Percentiles rank a stretch among this genome's conserved stretches.
Conservation (phyloP, 2,888 invertebrate species). For the Coenonympha arcania region DNA sequence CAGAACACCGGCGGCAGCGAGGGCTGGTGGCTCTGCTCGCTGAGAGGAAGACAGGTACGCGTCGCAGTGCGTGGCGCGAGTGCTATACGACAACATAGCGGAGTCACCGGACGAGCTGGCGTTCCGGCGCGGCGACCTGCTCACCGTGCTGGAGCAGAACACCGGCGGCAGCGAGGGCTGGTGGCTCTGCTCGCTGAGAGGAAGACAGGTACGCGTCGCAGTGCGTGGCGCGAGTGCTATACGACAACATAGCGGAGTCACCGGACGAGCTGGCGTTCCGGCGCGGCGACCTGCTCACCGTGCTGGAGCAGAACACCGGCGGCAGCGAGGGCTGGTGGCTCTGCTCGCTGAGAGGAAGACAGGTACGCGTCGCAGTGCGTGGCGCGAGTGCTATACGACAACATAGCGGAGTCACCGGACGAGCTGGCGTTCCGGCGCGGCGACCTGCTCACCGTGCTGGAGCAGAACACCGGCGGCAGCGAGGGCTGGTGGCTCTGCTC, state of each 20-base stretch:
- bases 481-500: no score
- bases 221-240: no score
- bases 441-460: neutral
- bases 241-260: neutral
- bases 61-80: conserved; percentile 63
- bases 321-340: conserved; percentile 98
- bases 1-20: conserved; percentile 93
- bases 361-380: neutral
- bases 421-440: neutral
- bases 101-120: conserved; percentile 95
- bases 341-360: conserved; percentile 75
- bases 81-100: conserved; percentile 63
- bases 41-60: neutral
- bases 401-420: no score
- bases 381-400: neutral
- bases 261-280: neutral
- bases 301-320: conserved; percentile 87
- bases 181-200: conserved; percentile 96
- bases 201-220: no score
- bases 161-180: conserved; percentile 90
- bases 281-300: neutral
- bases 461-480: no score
- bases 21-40: conserved; percentile 43
- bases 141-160: conserved; percentile 76
- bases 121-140: conserved; percentile 92